Evolutionary conservation across 1,140 invertebrate species (phyloP).

Genomic region (Hormaphis cornu): DNA sequence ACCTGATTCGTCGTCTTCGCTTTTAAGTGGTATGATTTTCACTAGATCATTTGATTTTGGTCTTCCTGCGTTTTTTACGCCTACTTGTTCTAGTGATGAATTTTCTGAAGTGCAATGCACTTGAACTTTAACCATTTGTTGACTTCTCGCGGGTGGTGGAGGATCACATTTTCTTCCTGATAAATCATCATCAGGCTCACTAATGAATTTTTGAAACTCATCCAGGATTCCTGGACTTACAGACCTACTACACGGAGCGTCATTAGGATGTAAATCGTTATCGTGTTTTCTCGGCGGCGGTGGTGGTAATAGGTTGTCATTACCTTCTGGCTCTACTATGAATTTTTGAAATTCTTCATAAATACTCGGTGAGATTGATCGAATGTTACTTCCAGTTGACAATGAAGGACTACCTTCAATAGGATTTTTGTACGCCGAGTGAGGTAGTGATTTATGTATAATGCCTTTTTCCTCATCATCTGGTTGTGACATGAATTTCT

Average conservation of each 20-base stretch:
- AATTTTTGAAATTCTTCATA: slow-evolving; percentile 28
- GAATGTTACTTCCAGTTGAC: slow-evolving; percentile 12
- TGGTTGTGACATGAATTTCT: slow-evolving; percentile 32
- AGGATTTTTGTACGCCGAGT: slow-evolving; percentile 1
- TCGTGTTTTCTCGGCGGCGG: slow-evolving; percentile 25
- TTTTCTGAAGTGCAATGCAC: not conserved
- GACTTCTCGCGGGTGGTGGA: not conserved
- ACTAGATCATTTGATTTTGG: slow-evolving; percentile 15
- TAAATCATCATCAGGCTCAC: slow-evolving; percentile 33
- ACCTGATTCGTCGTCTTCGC: not conserved
- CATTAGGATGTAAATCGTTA: not conserved
- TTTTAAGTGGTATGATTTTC: slow-evolving; percentile 26
- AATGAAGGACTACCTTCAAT: slow-evolving; percentile 16
- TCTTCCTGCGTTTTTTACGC: not conserved
- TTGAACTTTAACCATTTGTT: slow-evolving; percentile 15
- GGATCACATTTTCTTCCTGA: slow-evolving; percentile 8
- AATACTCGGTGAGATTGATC: slow-evolving; percentile 20
- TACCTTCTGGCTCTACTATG: slow-evolving; percentile 22
- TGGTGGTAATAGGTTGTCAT: slow-evolving; percentile 1
- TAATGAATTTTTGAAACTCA: slow-evolving; percentile 33
- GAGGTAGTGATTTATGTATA: slow-evolving; percentile 11
- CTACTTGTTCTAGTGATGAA: not conserved
- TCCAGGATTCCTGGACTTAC: slow-evolving; percentile 28
- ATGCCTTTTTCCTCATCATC: slow-evolving; percentile 33
- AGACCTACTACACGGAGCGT: slow-evolving; percentile 2